Conservation (phyloP, 1,140 invertebrate species). For the Cydia strobilella region DNA sequence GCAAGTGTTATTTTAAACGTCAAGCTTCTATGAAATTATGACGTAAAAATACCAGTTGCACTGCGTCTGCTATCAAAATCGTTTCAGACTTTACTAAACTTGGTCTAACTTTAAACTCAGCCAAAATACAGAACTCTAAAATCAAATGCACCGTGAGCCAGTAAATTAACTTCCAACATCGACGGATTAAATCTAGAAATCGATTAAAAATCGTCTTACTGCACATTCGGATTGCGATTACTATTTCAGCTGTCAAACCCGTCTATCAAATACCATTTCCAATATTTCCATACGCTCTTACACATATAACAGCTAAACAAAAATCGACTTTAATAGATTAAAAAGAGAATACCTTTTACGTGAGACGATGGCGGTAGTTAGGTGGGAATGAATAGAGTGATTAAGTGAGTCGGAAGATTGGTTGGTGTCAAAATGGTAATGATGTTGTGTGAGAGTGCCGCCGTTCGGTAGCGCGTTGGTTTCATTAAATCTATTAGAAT, state of each 20-base stretch:
- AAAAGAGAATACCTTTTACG: neutral
- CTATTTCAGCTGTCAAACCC: slow-evolving; percentile 20
- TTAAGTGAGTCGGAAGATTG: slow-evolving; percentile 16
- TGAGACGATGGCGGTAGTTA: neutral
- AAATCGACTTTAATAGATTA: neutral
- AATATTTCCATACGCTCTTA: neutral
- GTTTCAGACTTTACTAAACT: too few relatives aligned
- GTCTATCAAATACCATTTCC: slow-evolving; percentile 10
- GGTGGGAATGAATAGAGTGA: slow-evolving; percentile 7
- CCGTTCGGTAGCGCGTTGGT: slow-evolving; percentile 19
- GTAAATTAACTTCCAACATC: slow-evolving; percentile 17
- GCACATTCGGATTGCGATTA: slow-evolving; percentile 18
- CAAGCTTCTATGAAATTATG: too few relatives aligned
- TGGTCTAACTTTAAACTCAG: neutral
- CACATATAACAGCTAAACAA: neutral
- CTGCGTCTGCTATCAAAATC: too few relatives aligned
- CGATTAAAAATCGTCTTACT: slow-evolving; percentile 9
- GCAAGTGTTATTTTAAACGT: too few relatives aligned
- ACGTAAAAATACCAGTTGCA: too few relatives aligned
- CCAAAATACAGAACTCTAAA: neutral
- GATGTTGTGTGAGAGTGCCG: slow-evolving; percentile 15
- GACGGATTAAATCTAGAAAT: slow-evolving; percentile 20
- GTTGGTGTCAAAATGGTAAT: slow-evolving; percentile 20
- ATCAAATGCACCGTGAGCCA: slow-evolving; percentile 13
- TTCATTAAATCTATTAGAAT: slow-evolving; percentile 12